A percentile compares a stretch with the other conserved stretches of the same genome.
Evolutionary conservation across 2,797 vertebrate genomes (phyloP).

Genomic region (Myotis vivesi): DNA sequence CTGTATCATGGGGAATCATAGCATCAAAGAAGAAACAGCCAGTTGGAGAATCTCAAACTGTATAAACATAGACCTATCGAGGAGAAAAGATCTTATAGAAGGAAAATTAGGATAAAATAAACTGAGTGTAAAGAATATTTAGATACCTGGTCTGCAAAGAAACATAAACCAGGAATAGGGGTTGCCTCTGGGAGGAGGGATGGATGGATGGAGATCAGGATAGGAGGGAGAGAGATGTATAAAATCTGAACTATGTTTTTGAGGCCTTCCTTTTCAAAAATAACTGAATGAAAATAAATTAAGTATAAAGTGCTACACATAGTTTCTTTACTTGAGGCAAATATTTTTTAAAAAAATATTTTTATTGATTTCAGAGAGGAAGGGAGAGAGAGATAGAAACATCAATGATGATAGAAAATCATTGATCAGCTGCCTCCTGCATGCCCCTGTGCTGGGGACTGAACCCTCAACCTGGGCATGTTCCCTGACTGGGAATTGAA

Average conservation of each 20-base stretch:
- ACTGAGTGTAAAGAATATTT: neutral
- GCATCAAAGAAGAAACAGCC: neutral
- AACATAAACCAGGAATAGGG: neutral
- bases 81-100: neutral
- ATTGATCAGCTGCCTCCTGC: no score
- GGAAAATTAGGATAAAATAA: neutral
- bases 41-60: neutral
- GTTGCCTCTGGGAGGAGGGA: neutral
- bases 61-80: neutral
- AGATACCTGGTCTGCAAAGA: conserved; percentile 1
- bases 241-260: neutral
- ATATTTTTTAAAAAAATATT: neutral
- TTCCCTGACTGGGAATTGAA: no score
- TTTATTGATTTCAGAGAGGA: no score
- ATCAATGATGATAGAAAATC: no score
- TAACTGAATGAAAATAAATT: neutral
- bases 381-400: no score
- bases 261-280: neutral
- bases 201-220: neutral
- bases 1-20: neutral
- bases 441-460: no score
- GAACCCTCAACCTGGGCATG: no score
- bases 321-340: neutral
- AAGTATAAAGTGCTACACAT: neutral
- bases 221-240: neutral